Conservation (phyloP, 2,888 invertebrate genomes). For the Melieria omissa region DNA sequence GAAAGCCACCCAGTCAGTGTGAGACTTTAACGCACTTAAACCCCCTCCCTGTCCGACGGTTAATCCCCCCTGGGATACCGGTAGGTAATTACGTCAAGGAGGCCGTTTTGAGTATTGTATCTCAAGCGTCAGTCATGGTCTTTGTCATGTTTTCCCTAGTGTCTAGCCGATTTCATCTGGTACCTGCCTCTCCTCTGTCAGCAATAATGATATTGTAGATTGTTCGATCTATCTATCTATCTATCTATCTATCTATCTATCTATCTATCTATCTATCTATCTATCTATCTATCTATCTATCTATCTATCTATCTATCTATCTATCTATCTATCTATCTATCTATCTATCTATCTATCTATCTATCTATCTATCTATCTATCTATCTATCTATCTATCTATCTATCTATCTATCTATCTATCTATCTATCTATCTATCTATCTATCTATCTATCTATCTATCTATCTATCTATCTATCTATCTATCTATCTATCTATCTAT, state of each 20-base stretch:
- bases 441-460: slow-evolving; percentile 15
- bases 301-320: slow-evolving; percentile 15
- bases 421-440: slow-evolving; percentile 10
- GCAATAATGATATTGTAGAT: too few species aligned
- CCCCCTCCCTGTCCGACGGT: too few species aligned
- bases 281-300: slow-evolving; percentile 9
- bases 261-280: slow-evolving; percentile 5
- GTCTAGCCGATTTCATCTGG: too few species aligned
- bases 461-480: slow-evolving; percentile 11
- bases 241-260: slow-evolving; percentile 8
- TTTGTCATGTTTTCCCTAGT: too few species aligned
- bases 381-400: slow-evolving; percentile 17
- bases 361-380: slow-evolving; percentile 12
- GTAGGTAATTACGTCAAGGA: too few species aligned
- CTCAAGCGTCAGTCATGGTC: too few species aligned
- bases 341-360: slow-evolving; percentile 12
- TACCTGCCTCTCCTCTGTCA: too few species aligned
- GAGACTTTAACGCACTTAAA: too few species aligned
- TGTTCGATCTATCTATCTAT: too few species aligned
- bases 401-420: slow-evolving; percentile 14
- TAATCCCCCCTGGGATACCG: too few species aligned
- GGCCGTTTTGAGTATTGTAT: too few species aligned
- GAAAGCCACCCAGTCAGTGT: too few species aligned
- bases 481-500: slow-evolving; percentile 14
- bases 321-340: slow-evolving; percentile 15